Evolutionary conservation across 2,113 vertebrate species (phyloP), one percentile per base, ranked within the genome.

Genomic region (Naja naja): DNA sequence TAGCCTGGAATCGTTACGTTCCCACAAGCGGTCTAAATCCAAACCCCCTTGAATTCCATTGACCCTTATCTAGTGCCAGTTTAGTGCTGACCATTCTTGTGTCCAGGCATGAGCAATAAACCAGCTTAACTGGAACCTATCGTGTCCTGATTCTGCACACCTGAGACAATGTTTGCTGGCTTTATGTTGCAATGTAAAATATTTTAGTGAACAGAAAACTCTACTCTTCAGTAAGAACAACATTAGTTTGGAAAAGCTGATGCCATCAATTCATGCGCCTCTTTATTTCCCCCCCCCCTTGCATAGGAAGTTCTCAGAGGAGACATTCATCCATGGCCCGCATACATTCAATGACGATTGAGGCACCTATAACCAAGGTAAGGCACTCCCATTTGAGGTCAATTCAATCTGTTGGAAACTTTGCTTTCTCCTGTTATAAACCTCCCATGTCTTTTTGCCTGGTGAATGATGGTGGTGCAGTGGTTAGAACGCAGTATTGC

Each of bases 351-450:
- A 99, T 99, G 99, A 99, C 98, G 1, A 99, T 99, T 8, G 99
- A 99, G 96, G 99, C 99, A 18, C 99, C 99, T 93, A 99, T 99
- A 97, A 99, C 99, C 93, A 99, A 99, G 99, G 99, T 99, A 97
- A 95, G 6, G 93, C 4, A 5, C n/a, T 74, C n/a, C 69, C 16
- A 3, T 74, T 6, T 74, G 69, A 20, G n/a, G 69, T 74, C 5
- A 2, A n/a, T 74, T 39, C 69, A 34, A 2, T 74, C n/a, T 18
- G 14, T 6, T 34, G 20, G 53, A 54, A 49, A 85, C 47, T 89
- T 23, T 87, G 7, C 30, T 23, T 45, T 53, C 22, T 85, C 30
- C 30, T 23, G 8, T 58, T 49, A 16, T 52, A 53, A 39, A 90
- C 30, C 88, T 89, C 56, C 55, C 55, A 30, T 60, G 30, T 10